Evolutionary conservation across 2,797 vertebrate genomes (phyloP), one percentile per base, ranked within the genome.

Genomic region (Sebastes ruberrimus): DNA sequence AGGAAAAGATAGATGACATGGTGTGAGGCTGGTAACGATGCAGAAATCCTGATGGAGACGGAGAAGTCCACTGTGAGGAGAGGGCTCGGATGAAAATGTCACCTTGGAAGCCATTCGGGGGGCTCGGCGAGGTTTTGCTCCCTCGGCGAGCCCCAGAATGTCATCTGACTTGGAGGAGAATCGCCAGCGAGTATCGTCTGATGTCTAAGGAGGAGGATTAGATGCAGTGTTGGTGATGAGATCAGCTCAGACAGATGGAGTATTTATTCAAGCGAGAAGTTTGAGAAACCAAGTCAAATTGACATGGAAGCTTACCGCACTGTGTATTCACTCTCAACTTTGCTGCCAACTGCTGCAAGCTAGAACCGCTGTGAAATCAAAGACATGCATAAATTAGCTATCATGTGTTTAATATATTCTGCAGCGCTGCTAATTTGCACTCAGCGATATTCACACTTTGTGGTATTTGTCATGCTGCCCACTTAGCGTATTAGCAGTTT

Each of bases 191-290:
- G 81, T 71, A 33, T 59, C 73, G 72, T 70, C 74, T 76, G 86
- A 90, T 77, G 74, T 86, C 82, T 91, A 62, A 91, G 89, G 78
- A 89, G 81, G 66, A 69, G 91, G 91, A 91, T 92, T 89, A 92
- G 72, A 77, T 60, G 83, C 85, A 71, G 38, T 88, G 82, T 86
- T 86, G 89, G 77, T 83, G 92, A 91, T 89, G 92, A 91, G 90
- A 93, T 93, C 89, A 91, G 86, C 71, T 84, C 83, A 86, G 88
- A 81, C 92, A 93, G 92, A 93, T 93, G 92, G 90, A 90, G 83
- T 80, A 84, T 88, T 93, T 93, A 89, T 84, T 84, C 83, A 77
- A 82, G 86, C 53, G 65, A 81, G 76, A 85, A 89, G 73, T 87
- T 85, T 87, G 69, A 75, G 80, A 84, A 90, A 87, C 83, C 75